Base-by-base conservation (phyloP, 2,888 invertebrate species). In the Nebria salina region DNA sequence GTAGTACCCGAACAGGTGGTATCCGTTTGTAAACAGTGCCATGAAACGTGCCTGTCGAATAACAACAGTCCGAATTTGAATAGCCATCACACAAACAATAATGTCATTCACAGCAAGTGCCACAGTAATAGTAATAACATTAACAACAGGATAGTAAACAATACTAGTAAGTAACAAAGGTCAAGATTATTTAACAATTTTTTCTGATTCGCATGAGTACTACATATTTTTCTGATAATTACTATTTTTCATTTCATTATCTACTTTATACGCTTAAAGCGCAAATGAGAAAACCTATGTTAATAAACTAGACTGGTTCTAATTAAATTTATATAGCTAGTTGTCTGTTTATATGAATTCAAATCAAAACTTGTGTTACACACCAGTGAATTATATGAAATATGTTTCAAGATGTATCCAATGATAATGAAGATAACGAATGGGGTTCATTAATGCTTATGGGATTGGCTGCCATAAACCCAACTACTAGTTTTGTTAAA, bases 11-110 rank as follows among this genome's bases (percentile, higher is more conserved):
- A 94, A 88, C 92, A 93, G 81, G 91, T 94, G 86, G 54, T 54
- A 54, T 92, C 94, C 78, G 93, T 95, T 79, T 95, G 95, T 89
- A 92, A 93, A 84, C 93, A 94, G 88, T 95, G 95, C 89, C 95
- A 95, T 86, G 94, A 93, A 89, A 94, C 94, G 86, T 95, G 95
- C 89, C 91, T 93, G 83, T 91, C 92, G 7, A 91, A 91, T 86
- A 91, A 90, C 83, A 91, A 90, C 84, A 90, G 90, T 85, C 91
- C 90, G 7, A 86, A 84, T 77, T 75, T 82, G 64, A 84, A 85
- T 76, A 82, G 83, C 54, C 84, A 85, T 72, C 85, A 86, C 81
- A 83, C 83, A 26, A 86, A 85, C 82, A 85, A 84, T 68, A 85
- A 86, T 82, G 83, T 84, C 77, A 85, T 84, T 78, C 85, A 86